Evolutionary conservation across 2,888 invertebrate species (phyloP).

Genomic region (Meloe dianella): DNA sequence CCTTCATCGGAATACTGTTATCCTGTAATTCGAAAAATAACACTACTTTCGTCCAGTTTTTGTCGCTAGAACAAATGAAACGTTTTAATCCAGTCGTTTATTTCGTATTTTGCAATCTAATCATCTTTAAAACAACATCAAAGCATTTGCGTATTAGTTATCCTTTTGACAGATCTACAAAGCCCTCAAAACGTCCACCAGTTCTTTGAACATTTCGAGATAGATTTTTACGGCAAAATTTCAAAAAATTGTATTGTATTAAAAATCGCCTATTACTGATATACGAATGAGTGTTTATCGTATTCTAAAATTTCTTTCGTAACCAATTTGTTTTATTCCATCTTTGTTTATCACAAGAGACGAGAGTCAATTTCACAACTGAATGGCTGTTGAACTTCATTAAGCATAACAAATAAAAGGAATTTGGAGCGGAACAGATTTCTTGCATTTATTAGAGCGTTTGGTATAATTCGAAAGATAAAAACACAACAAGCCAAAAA

Average conservation of each 20-base stretch:
- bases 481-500: not conserved
- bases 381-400: slow-evolving; percentile 49
- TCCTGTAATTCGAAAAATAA: not conserved
- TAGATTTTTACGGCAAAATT: not conserved
- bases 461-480: not conserved
- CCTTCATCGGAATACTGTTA: not conserved
- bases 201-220: not conserved
- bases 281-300: not conserved
- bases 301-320: not conserved
- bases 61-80: not conserved
- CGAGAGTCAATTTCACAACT: slow-evolving; percentile 50
- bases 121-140: not conserved
- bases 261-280: no score
- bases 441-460: slow-evolving; percentile 22
- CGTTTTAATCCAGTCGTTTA: not conserved
- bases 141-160: not conserved
- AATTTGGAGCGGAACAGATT: slow-evolving; percentile 18
- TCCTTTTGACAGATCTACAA: not conserved
- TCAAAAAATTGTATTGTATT: not conserved
- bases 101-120: not conserved
- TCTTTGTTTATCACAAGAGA: slow-evolving; percentile 31
- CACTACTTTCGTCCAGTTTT: not conserved
- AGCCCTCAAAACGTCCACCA: not conserved
- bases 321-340: slow-evolving; percentile 8
- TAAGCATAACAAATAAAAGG: slow-evolving; percentile 43